phyloP scores from a whole-genome alignment of 1,140 invertebrate species.

The Tenebrio molitor region DNA sequence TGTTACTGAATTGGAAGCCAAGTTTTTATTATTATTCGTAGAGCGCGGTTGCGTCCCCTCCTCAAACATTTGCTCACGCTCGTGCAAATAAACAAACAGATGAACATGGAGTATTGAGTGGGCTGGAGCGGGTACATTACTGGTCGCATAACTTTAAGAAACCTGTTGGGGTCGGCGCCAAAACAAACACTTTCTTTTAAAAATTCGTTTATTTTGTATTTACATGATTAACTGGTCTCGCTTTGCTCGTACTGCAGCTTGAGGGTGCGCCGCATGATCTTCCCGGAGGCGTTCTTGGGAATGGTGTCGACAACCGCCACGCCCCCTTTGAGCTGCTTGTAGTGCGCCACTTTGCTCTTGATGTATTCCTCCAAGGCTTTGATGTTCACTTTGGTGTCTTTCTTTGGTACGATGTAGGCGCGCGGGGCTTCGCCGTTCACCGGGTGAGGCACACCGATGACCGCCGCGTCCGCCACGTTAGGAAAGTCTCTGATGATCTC shows the following conservation, averaged over 20 bases:
- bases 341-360: slow-evolving; percentile 64
- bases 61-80: no score
- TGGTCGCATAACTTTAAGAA: no score
- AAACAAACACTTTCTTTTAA: no score
- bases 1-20: no score
- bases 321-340: slow-evolving; percentile 69
- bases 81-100: no score
- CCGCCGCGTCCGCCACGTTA: slow-evolving; percentile 75
- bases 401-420: slow-evolving; percentile 75
- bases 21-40: no score
- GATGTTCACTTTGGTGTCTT: slow-evolving; percentile 59
- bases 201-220: no score
- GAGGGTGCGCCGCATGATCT: slow-evolving; percentile 72
- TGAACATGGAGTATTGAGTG: no score
- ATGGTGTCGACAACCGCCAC: slow-evolving; percentile 70
- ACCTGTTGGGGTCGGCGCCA: no score
- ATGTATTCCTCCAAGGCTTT: slow-evolving; percentile 67
- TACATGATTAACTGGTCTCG: no score
- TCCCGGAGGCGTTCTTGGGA: slow-evolving; percentile 76
- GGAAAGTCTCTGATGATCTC: slow-evolving; percentile 76
- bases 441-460: slow-evolving; percentile 83
- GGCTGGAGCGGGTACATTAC: no score
- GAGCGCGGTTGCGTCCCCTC: no score
- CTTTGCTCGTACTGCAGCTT: slow-evolving; percentile 64
- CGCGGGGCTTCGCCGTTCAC: slow-evolving; percentile 82